Percentiles rank a stretch among this genome's conserved stretches.
phyloP scores from a whole-genome alignment of 2,113 vertebrate genomes.

The Indicator maculatus region DNA sequence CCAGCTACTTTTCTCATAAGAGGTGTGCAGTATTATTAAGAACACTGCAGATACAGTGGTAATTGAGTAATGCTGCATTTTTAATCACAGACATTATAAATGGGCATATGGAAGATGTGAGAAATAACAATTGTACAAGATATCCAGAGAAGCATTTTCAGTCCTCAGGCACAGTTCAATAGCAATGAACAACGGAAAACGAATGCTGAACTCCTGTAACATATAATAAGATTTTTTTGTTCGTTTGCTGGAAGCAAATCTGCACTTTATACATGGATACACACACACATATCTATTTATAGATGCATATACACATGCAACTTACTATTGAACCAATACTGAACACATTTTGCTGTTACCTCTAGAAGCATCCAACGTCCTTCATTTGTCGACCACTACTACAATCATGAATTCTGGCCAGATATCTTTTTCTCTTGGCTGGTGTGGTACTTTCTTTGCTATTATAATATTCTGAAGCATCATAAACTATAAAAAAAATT shows the following conservation, averaged over 20 bases:
- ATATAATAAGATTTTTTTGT: neutral
- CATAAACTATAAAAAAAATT: neutral
- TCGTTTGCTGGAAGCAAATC: conserved; percentile 22
- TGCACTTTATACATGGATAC: neutral
- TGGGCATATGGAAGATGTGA: conserved; percentile 39
- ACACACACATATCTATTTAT: neutral
- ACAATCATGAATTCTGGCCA: neutral
- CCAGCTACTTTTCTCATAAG: neutral
- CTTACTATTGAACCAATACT: neutral
- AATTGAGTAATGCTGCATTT: conserved; percentile 15
- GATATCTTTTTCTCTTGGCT: neutral
- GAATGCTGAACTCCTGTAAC: conserved; percentile 23
- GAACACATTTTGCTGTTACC: neutral
- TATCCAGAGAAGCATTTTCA: conserved; percentile 43
- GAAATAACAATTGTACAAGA: conserved; percentile 24
- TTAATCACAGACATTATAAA: conserved; percentile 34
- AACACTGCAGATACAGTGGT: neutral
- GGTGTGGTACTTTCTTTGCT: neutral
- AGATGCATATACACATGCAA: neutral
- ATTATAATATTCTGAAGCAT: neutral
- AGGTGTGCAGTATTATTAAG: neutral
- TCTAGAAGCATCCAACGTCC: neutral
- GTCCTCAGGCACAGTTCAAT: neutral
- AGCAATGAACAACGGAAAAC: conserved; percentile 9
- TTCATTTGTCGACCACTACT: neutral